Percentiles rank a stretch among this genome's conserved stretches.
These are phyloP conservation scores for Eupithecia abbreviata DNA, from an alignment of 2,888 invertebrate species.

Conservation along the genomic window DNA sequence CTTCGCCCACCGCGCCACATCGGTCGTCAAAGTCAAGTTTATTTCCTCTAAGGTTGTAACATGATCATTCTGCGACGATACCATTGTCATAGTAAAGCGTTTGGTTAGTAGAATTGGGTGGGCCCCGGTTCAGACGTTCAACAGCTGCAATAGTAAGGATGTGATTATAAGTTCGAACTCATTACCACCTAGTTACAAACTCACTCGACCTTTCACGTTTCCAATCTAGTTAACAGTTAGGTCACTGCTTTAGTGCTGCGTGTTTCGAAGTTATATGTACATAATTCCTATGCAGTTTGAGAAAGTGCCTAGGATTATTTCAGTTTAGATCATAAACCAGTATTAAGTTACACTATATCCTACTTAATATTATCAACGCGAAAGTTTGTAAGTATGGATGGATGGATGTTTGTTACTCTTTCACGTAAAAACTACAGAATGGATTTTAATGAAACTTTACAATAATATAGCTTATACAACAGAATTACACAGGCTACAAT, in stretches of 20 bases:
- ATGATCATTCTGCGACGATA: background rate
- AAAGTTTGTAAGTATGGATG: too few species aligned
- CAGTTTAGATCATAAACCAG: background rate
- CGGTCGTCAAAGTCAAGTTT: too few species aligned
- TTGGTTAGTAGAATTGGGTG: background rate
- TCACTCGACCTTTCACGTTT: slow-evolving; percentile 23
- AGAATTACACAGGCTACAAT: too few species aligned
- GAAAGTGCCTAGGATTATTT: background rate
- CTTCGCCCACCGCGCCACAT: too few species aligned
- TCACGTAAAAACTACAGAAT: too few species aligned
- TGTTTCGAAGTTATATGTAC: background rate
- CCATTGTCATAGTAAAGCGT: background rate
- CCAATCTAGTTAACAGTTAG: slow-evolving; percentile 9
- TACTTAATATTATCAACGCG: too few species aligned
- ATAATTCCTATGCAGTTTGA: background rate
- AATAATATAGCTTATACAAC: too few species aligned
- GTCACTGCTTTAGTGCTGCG: slow-evolving; percentile 4
- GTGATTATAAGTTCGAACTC: slow-evolving; percentile 26
- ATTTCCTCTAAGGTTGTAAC: background rate
- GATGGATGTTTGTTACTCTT: too few species aligned
- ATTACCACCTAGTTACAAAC: slow-evolving; percentile 32
- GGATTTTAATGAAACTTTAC: too few species aligned
- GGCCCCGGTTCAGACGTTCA: slow-evolving; percentile 4
- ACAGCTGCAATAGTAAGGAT: slow-evolving; percentile 14
- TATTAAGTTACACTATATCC: too few species aligned